Evolutionary conservation across 2,797 vertebrate genomes (phyloP).

Genomic region (Eospalax fontanierii): DNA sequence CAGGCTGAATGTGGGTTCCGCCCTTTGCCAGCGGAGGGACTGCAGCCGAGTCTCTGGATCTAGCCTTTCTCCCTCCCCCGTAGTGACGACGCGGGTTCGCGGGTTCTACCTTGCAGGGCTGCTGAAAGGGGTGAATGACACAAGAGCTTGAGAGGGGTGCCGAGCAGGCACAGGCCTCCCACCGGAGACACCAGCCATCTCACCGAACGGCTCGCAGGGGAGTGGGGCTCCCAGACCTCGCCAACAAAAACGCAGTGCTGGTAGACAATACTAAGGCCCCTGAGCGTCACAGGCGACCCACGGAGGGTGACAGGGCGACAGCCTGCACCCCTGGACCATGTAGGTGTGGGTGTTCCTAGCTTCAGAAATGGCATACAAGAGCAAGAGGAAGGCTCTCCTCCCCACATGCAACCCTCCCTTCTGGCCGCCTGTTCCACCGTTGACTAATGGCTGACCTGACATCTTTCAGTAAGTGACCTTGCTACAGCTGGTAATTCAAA

Average conservation of each 20-base stretch:
- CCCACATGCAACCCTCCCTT: constrained; percentile 69
- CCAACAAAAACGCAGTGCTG: accelerated
- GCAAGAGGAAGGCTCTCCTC: constrained; percentile 40
- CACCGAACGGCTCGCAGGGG: not conserved
- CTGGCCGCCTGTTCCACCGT: constrained; percentile 85
- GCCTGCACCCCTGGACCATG: accelerated
- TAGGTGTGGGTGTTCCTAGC: not conserved
- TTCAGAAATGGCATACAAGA: not conserved
- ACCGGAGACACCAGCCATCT: not conserved
- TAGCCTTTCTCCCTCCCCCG: not conserved
- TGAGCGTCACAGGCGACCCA: not conserved
- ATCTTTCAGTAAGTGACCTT: constrained; percentile 89
- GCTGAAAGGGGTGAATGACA: accelerated
- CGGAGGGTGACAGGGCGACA: accelerated
- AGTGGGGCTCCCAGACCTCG: not conserved
- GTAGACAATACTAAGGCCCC: not conserved
- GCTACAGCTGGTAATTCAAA: constrained; percentile 89
- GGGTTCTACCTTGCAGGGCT: accelerated
- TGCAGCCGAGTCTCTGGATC: too few relatives aligned
- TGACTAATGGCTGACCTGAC: constrained; percentile 90
- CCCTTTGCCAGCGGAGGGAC: not conserved
- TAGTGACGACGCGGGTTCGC: accelerated
- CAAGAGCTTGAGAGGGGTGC: accelerated
- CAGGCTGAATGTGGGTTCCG: not conserved
- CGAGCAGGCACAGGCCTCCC: accelerated